phyloP scores from a whole-genome alignment of 2,797 vertebrate genomes.

The Arrhamphus sclerolepis region DNA sequence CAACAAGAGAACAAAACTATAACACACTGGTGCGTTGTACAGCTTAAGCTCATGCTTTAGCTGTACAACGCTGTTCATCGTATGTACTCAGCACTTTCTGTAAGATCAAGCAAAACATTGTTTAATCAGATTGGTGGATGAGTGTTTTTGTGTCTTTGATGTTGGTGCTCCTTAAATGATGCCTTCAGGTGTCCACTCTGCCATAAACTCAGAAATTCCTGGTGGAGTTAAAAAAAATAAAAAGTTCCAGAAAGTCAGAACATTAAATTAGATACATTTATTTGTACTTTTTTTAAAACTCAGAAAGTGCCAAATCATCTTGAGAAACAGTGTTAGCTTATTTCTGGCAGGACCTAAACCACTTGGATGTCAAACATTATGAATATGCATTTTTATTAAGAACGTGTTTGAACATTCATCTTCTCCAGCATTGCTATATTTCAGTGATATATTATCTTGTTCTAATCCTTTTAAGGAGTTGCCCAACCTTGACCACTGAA shows the following conservation, averaged over 20 bases:
- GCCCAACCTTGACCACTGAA: no score
- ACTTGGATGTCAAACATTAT: no score
- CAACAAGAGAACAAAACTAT: constrained; percentile 60
- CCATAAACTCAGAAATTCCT: neutral
- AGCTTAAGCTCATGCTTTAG: constrained; percentile 9
- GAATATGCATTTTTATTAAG: no score
- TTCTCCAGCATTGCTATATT: no score
- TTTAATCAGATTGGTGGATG: neutral
- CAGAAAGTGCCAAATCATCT: no score
- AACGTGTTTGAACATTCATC: no score
- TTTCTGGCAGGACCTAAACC: no score
- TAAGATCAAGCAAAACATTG: constrained; percentile 4
- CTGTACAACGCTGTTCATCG: neutral
- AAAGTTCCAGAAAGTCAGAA: neutral
- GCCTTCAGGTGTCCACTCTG: constrained; percentile 18
- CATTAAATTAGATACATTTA: no score
- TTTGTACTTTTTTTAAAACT: no score
- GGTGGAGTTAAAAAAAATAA: neutral
- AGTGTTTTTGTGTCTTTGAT: neutral
- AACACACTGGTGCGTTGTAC: constrained; percentile 21
- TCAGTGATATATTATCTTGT: no score
- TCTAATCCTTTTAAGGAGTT: no score
- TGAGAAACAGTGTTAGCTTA: no score
- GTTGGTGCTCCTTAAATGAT: neutral
- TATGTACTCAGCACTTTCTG: neutral